These are phyloP conservation scores for Dendrocopos noguchii DNA, from an alignment of 2,113 vertebrate genomes.

Conservation along the genomic window DNA sequence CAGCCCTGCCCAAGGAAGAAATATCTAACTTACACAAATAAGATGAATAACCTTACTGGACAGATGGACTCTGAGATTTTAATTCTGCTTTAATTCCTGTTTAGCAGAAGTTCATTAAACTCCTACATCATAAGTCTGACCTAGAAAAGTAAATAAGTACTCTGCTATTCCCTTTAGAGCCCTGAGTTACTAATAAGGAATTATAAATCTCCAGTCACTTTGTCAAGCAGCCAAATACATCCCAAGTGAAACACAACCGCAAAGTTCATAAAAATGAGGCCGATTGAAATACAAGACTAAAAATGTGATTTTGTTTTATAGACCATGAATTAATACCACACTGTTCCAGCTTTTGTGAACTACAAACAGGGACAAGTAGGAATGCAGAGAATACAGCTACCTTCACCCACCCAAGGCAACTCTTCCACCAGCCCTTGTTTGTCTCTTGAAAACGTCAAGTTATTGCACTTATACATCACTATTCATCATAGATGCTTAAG, in stretches of 20 bases:
- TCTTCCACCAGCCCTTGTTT: background rate
- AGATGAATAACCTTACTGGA: slow-evolving; percentile 43
- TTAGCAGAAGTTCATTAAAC: slow-evolving; percentile 71
- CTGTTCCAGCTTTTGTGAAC: slow-evolving; percentile 18
- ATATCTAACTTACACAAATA: slow-evolving; percentile 24
- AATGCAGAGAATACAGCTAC: background rate
- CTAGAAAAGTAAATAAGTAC: slow-evolving; percentile 66
- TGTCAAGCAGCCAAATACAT: slow-evolving; percentile 61
- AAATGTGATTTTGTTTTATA: slow-evolving; percentile 50
- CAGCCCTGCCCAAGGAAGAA: background rate
- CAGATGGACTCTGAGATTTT: slow-evolving; percentile 32
- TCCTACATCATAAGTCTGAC: slow-evolving; percentile 58
- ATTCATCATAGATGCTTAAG: background rate
- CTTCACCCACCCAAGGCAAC: background rate
- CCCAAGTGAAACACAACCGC: slow-evolving; percentile 52
- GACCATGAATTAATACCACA: slow-evolving; percentile 42
- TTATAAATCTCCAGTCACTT: slow-evolving; percentile 70
- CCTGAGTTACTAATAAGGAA: slow-evolving; percentile 65
- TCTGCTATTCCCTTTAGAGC: slow-evolving; percentile 55
- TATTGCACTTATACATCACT: background rate
- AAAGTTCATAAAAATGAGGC: slow-evolving; percentile 62
- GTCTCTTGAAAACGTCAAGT: background rate
- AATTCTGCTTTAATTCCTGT: slow-evolving; percentile 60
- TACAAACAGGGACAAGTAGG: background rate
- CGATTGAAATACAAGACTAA: slow-evolving; percentile 53